Percentiles rank a stretch among this genome's conserved stretches.
Evolutionary conservation across 2,113 vertebrate species (phyloP).

Genomic region (Erpornis zantholeuca): DNA sequence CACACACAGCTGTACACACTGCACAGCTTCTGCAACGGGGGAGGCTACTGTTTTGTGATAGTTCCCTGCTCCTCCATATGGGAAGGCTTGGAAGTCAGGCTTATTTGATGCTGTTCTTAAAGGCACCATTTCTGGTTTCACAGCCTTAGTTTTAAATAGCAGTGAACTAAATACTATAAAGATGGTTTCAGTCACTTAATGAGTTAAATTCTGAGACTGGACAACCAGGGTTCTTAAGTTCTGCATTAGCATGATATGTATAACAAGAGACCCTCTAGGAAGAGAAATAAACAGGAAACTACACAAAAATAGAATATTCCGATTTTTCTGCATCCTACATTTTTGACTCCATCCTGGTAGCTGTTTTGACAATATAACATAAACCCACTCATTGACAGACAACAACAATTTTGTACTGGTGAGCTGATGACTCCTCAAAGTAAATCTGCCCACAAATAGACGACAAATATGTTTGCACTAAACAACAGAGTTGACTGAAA

Average conservation of each 20-base stretch:
- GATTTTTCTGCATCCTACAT: not conserved
- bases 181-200: not conserved
- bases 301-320: constrained; percentile 12
- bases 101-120: not conserved
- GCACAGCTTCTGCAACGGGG: not conserved
- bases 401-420: not conserved
- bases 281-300: not conserved
- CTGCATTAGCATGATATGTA: not conserved
- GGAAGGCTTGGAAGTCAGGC: not conserved
- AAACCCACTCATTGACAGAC: constrained; percentile 23
- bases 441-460: not conserved
- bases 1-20: not conserved
- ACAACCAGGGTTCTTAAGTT: fast-evolving
- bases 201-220: not conserved
- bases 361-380: not conserved
- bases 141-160: not conserved
- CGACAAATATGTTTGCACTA: not conserved
- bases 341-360: not conserved
- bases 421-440: not conserved
- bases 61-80: not conserved
- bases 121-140: not conserved
- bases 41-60: not conserved
- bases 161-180: not conserved
- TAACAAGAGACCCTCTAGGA: not conserved
- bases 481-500: not conserved